phyloP scores from a whole-genome alignment of 2,888 invertebrate species.

The Lycocerus yunnanus region DNA sequence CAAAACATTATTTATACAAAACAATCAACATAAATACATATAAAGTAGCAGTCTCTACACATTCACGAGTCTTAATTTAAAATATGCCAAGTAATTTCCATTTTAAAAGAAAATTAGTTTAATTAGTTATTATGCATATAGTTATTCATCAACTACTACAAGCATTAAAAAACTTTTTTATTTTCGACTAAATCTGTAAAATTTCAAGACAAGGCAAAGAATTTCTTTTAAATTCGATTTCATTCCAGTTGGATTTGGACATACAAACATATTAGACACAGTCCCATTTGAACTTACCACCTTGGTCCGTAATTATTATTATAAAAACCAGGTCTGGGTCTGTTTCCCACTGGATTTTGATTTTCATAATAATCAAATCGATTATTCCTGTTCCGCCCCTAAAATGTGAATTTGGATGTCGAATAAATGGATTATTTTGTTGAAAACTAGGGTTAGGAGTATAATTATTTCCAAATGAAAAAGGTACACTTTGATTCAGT shows the following conservation, averaged over 20 bases:
- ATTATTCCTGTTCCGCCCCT: background rate
- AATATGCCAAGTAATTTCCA: background rate
- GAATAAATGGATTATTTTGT: constrained; percentile 5
- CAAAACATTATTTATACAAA: background rate
- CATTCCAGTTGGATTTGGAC: background rate
- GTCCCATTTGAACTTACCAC: background rate
- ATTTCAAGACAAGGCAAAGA: background rate
- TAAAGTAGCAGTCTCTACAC: background rate
- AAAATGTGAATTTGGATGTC: constrained; percentile 2
- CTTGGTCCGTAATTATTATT: constrained; percentile 3
- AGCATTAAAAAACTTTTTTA: background rate
- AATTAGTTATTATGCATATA: too few species aligned
- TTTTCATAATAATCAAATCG: background rate
- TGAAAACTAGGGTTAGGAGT: constrained; percentile 1
- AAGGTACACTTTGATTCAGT: background rate
- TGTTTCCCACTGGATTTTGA: background rate
- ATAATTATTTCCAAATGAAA: background rate
- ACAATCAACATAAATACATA: background rate
- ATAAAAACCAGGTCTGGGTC: background rate
- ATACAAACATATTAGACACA: background rate
- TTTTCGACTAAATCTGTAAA: background rate
- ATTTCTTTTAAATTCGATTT: background rate
- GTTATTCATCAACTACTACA: background rate
- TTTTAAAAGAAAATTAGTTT: background rate
- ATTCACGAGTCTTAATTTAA: too few species aligned